A percentile compares a stretch with the other conserved stretches of the same genome.
These are phyloP conservation scores for Chionis minor DNA, from an alignment of 2,113 vertebrate genomes.

Conservation along the genomic window DNA sequence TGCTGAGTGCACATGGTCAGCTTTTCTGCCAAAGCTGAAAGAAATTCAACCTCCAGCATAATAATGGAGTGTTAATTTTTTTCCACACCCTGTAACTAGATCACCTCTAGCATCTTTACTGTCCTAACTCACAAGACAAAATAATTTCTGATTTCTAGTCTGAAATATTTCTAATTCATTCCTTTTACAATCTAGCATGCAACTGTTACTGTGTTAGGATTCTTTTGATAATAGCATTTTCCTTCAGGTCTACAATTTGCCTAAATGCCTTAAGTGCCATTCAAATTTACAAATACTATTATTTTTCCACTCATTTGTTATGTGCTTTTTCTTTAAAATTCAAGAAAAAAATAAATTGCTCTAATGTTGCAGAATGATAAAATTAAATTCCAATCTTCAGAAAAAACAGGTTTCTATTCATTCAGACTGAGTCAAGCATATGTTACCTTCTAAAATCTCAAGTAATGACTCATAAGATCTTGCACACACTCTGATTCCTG, in stretches of 20 bases:
- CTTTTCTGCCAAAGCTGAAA: not conserved
- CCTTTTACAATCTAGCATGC: not conserved
- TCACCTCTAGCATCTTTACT: not conserved
- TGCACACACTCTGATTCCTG: not conserved
- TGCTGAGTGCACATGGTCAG: not conserved
- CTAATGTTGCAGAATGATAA: not conserved
- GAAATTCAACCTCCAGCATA: not conserved
- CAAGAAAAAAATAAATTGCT: not conserved
- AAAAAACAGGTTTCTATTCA: slow-evolving; percentile 26
- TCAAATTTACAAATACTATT: not conserved
- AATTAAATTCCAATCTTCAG: not conserved
- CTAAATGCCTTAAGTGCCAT: not conserved
- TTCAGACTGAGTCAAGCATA: not conserved
- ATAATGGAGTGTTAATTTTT: not conserved
- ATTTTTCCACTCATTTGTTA: not conserved
- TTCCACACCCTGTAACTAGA: not conserved
- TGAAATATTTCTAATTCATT: not conserved
- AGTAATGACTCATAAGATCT: slow-evolving; percentile 27
- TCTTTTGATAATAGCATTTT: not conserved
- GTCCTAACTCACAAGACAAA: not conserved
- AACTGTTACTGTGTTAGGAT: not conserved
- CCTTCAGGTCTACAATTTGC: not conserved
- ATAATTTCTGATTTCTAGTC: not conserved
- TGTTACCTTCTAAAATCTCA: slow-evolving; percentile 12
- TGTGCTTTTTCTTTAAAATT: not conserved